Base-by-base conservation (phyloP, 2,888 invertebrate genomes). In the Gerosis bhagava region DNA sequence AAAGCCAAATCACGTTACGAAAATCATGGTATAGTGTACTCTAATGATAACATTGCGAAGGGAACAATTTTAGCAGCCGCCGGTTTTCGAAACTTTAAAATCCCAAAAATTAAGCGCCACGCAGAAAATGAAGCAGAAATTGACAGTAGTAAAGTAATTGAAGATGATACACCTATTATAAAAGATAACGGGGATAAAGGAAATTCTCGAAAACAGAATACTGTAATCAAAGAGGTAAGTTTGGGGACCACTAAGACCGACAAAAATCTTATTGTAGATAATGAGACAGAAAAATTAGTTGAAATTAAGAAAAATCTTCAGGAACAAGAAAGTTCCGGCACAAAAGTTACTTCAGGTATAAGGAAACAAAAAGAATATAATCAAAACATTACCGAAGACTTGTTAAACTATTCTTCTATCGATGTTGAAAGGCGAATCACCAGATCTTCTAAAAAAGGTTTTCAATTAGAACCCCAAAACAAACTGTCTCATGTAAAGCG, bases 31-130 rank as follows among this genome's bases (percentile, higher is more conserved):
- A 83, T 86, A 35, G 72, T 81, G 4, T 87, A 86, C 66, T 83
- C 87, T 0, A 80, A 66, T 63, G 84, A 83, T 42, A 86, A 81
- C 51, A 83, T 86, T 50, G 77, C 80, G 3, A 83, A 73, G 50
- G 86, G 81, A 12, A 73, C 73, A 21, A 76, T 81, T 51, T 69
- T 86, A 51, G 70, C 77, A 28, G 79, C 83, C 1, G 80, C 73
- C 62, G 83, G 83, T 24, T 86, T 88, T 0, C 84, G 79, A 67
- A 89, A 88, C 61, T 89, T 86, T 52, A 89, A 82, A 65, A 88
- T 89, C 54, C 87, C 89, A 0, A 89, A 90, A 72, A 81, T 88
- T 28, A 88, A 86, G 71, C 73, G 81, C 16, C 50, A 61, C 28
- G 67, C 69, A 42, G 67, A 65, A 42, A 50, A 43, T n/a, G 37